Percentiles rank a stretch among this genome's conserved stretches.
These are phyloP conservation scores for Rhinogobius similis DNA, from an alignment of 2,113 vertebrate species.

Conservation along the genomic window DNA sequence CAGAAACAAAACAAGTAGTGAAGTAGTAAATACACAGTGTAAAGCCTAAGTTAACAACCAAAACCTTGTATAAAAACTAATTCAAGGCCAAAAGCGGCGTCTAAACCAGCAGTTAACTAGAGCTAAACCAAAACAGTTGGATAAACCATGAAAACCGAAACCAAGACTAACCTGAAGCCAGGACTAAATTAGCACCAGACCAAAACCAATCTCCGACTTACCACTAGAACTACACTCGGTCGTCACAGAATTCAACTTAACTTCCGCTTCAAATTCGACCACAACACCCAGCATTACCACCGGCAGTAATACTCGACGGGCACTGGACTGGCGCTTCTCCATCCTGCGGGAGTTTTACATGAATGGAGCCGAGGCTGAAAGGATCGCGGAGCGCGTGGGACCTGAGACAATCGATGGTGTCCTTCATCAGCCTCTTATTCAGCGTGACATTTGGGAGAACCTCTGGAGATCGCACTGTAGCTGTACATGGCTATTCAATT, in stretches of 20 bases:
- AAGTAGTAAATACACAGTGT: no score
- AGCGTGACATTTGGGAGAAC: constrained; percentile 49
- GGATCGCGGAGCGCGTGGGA: constrained; percentile 13
- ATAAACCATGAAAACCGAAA: no score
- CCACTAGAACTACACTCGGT: no score
- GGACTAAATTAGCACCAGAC: no score
- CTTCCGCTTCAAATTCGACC: no score
- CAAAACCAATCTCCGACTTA: no score
- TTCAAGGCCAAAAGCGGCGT: no score
- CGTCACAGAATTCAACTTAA: no score
- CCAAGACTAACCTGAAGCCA: no score
- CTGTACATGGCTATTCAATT: constrained; percentile 53
- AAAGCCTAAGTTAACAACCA: neutral
- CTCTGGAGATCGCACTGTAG: constrained; percentile 38
- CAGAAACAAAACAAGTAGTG: no score
- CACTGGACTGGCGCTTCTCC: constrained; percentile 1
- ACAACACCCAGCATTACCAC: neutral
- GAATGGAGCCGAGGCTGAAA: constrained; percentile 4
- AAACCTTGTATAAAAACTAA: neutral
- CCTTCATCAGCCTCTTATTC: constrained; percentile 44
- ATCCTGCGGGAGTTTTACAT: constrained; percentile 20
- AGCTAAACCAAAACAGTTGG: neutral
- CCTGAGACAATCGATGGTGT: constrained; percentile 37
- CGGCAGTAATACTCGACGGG: neutral
- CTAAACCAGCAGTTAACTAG: neutral